These are phyloP conservation scores for Tenebrosternarchus preto DNA, from an alignment of 2,113 vertebrate genomes.

Conservation along the genomic window DNA sequence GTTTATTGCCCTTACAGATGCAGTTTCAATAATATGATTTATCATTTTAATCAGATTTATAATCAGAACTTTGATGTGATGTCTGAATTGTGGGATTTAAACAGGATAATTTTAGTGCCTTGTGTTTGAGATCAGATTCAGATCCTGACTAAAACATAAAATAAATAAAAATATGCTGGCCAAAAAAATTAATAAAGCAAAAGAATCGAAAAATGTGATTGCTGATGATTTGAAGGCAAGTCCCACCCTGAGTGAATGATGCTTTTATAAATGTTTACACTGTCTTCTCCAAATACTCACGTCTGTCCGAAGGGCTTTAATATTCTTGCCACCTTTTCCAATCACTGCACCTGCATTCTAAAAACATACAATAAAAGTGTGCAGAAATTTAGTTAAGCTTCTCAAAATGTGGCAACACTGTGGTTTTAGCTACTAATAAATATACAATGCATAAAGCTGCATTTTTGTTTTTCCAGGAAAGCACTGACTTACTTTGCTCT, in stretches of 20 bases:
- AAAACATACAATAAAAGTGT: conserved; percentile 25
- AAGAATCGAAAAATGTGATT: conserved; percentile 19
- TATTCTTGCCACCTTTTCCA: conserved; percentile 99
- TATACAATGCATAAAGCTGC: not conserved
- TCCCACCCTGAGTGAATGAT: conserved; percentile 14
- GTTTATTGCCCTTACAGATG: conserved; percentile 12
- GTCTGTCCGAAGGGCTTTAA: conserved; percentile 97
- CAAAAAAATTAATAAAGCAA: conserved; percentile 36
- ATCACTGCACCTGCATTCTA: conserved; percentile 98
- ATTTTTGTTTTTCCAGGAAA: not conserved
- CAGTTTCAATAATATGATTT: conserved; percentile 1
- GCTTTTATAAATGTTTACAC: conserved; percentile 15
- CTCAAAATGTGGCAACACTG: no score
- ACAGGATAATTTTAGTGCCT: conserved; percentile 10
- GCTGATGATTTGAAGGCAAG: conserved; percentile 39
- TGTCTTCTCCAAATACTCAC: conserved; percentile 81
- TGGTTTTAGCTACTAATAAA: not conserved
- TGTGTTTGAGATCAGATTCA: conserved; percentile 31
- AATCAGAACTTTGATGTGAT: not conserved
- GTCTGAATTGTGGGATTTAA: conserved; percentile 20
- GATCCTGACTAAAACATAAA: conserved; percentile 27
- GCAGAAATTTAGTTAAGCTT: not conserved
- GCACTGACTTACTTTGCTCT: conserved; percentile 88
- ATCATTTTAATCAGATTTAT: not conserved
- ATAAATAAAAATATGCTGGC: not conserved